Conservation (phyloP, 2,797 vertebrate species). For the Cercopithecus mitis region DNA sequence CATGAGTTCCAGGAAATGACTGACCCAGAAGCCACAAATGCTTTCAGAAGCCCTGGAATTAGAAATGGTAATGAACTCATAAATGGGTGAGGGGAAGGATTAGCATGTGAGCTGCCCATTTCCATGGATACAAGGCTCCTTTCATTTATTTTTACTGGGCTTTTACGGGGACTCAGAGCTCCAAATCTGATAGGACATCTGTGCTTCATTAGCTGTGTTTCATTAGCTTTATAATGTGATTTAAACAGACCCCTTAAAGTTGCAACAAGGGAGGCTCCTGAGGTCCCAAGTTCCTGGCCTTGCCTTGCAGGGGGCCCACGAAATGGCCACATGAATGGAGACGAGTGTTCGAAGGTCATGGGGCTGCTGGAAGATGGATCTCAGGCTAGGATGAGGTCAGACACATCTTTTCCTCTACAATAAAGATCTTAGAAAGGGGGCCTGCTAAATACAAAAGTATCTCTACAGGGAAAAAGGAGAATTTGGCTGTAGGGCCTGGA, state of each 20-base stretch:
- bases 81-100: slow-evolving; percentile 48
- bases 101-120: slow-evolving; percentile 60
- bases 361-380: slow-evolving; percentile 29
- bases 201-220: slow-evolving; percentile 75
- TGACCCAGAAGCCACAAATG: slow-evolving; percentile 50
- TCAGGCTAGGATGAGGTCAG: slow-evolving; percentile 32
- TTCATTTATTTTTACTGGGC: slow-evolving; percentile 70
- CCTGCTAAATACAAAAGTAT: background rate
- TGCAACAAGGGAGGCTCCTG: slow-evolving; percentile 51
- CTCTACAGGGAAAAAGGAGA: slow-evolving; percentile 51
- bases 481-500: slow-evolving; percentile 26
- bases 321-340: background rate
- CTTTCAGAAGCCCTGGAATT: slow-evolving; percentile 50
- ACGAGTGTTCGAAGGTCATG: background rate
- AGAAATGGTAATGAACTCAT: slow-evolving; percentile 61
- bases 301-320: slow-evolving; percentile 1
- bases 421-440: slow-evolving; percentile 42
- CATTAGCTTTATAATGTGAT: slow-evolving; percentile 75
- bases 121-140: slow-evolving; percentile 63
- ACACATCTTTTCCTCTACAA: slow-evolving; percentile 31
- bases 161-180: slow-evolving; percentile 65
- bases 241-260: slow-evolving; percentile 60
- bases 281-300: slow-evolving; percentile 49
- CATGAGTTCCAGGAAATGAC: slow-evolving; percentile 40
- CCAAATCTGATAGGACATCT: slow-evolving; percentile 72